A percentile compares a stretch with the other conserved stretches of the same genome.
Conservation (phyloP, 1,140 invertebrate genomes). For the Gryllus bimaculatus region DNA sequence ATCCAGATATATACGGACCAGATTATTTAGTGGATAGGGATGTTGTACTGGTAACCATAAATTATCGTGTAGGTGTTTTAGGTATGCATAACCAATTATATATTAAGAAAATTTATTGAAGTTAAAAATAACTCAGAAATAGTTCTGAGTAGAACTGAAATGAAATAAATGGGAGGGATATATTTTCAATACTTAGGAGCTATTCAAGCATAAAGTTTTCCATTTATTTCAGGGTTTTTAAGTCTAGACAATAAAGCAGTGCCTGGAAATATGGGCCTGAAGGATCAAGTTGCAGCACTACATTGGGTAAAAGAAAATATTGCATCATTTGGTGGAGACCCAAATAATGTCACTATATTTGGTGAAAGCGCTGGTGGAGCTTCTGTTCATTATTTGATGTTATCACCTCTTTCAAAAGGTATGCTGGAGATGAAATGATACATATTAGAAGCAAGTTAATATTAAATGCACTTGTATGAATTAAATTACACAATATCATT, state of each 20-base stretch:
- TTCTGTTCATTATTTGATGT: neutral
- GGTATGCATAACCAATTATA: conserved; percentile 29
- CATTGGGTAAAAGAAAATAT: neutral
- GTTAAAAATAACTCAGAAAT: neutral
- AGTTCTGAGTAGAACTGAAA: neutral
- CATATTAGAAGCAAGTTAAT: too few species aligned
- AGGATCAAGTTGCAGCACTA: neutral
- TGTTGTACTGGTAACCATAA: conserved; percentile 57
- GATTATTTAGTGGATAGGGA: conserved; percentile 53
- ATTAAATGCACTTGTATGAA: too few species aligned
- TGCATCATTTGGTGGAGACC: neutral
- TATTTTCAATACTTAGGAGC: too few species aligned
- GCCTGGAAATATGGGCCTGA: neutral
- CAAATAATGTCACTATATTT: neutral
- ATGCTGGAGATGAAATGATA: too few species aligned
- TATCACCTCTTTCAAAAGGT: neutral
- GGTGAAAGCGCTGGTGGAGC: neutral
- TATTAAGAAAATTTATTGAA: neutral
- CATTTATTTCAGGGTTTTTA: neutral
- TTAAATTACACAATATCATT: too few species aligned
- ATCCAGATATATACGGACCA: conserved; percentile 48
- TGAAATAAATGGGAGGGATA: too few species aligned
- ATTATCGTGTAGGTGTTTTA: conserved; percentile 57
- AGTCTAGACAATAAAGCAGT: neutral
- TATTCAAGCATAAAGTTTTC: too few species aligned